Base-by-base conservation (phyloP, 2,113 vertebrate species). In the Xenopus laevis region DNA sequence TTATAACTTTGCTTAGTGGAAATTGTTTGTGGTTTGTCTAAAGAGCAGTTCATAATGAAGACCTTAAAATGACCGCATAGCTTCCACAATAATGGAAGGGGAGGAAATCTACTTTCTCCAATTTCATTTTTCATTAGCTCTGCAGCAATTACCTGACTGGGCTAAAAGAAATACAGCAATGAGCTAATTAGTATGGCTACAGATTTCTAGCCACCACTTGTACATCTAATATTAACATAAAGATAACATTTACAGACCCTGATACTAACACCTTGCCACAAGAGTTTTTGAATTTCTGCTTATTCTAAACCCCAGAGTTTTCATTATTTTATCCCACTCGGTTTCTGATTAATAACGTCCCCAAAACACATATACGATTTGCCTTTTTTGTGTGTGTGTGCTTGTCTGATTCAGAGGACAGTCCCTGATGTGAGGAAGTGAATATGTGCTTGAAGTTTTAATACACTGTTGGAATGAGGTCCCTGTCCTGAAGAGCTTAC, bases 71-170 rank as follows among this genome's bases (percentile, higher is more conserved):
- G 65, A 64, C 72, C 64, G 27, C 57, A 68, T 52, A 30, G 58
- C 55, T 60, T 67, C 45, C 18, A 59, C 21, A 44, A 12, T 74
- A 74, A 74, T 74, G 65, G 72, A 72, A 59, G 44, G 5, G 21
- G 65, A 68, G 72, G 21, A 61, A 68, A 61, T 68, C 55, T 65
- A 52, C 16, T 60, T 33, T 55, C 72, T 73, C 33, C 13, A n/a
- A 40, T 67, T 67, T 67, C 45, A 50, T 50, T 21, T 74, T 67
- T 59, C 65, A 74, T 60, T 67, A 59, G 63, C 44, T 45, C 13
- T 67, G 59, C 44, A 50, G 53, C 60, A 71, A 63, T 47, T 46
- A 71, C 55, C 46, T 71, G 69, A 52, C 15, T 63, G 23, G 40
- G 53, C 12, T 57, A 60, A 67, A 47, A 10, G 16, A 33, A 60